Evolutionary conservation across 2,888 invertebrate genomes (phyloP).

Genomic region (Gastrophysa polygoni): DNA sequence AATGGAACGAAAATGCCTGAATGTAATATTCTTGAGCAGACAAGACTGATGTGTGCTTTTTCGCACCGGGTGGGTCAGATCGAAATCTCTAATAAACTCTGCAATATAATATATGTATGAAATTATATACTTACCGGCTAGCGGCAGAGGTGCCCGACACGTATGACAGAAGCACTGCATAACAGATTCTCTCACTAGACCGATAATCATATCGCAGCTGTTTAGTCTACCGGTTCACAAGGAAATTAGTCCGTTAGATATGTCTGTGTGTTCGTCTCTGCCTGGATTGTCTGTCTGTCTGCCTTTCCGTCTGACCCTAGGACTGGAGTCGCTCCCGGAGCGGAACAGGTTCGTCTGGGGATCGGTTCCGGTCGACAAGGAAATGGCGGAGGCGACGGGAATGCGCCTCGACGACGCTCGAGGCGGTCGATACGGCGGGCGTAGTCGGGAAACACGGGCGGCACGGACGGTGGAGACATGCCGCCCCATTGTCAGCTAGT

Average conservation of each 20-base stretch:
- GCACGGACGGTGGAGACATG: constrained; percentile 8
- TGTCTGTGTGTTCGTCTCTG: not conserved
- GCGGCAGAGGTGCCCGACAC: constrained; percentile 83
- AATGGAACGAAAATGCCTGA: too few relatives aligned
- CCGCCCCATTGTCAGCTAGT: too few relatives aligned
- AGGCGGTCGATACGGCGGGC: constrained; percentile 55
- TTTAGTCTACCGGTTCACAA: constrained; percentile 12
- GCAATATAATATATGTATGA: not conserved
- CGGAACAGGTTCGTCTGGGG: not conserved
- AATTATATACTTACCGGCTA: constrained; percentile 69
- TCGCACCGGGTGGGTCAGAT: too few relatives aligned
- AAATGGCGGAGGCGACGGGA: not conserved
- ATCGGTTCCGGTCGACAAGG: not conserved
- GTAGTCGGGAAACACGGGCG: constrained; percentile 45
- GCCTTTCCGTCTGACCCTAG: not conserved
- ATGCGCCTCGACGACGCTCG: constrained; percentile 55
- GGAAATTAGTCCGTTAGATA: not conserved
- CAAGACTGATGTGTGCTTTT: too few relatives aligned
- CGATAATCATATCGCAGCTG: constrained; percentile 75
- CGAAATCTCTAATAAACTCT: too few relatives aligned
- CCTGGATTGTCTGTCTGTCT: not conserved
- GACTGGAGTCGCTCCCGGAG: not conserved
- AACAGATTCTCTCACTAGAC: constrained; percentile 88
- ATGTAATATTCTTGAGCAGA: too few relatives aligned
- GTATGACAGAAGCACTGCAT: constrained; percentile 94